Base-by-base conservation (phyloP, 2,797 vertebrate species). In the Cryptoblepharus egeriae region DNA sequence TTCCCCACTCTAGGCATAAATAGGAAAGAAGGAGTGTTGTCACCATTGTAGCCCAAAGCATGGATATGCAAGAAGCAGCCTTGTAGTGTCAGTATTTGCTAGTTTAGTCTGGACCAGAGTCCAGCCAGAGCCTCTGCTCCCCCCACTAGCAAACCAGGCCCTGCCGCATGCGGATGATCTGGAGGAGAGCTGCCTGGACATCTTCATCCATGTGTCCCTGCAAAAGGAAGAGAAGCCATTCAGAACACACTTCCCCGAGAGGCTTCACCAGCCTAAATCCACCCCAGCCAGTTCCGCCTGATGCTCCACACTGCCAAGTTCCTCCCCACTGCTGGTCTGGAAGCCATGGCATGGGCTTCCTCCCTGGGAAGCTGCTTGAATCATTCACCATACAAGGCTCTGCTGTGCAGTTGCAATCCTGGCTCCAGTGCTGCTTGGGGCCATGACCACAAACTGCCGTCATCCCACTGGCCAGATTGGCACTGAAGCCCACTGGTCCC, bases 161-260 rank as follows among this genome's bases (percentile, higher is more conserved):
- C 94, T 99, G 98, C 67, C 98, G 97, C 98, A 99, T 99, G 28
- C 97, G 96, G 92, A 99, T 98, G 94, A 99, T 99, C 95, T 99
- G 99, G 1, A 99, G 96, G 37, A 99, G 93, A 60, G 98, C 98
- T 1, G 98, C 98, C 91, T 99, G 99, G 55, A 99, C 98, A 1
- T 99, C 99, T 86, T 98, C 99, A 92, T 99, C 99, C 99, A 99
- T 99, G 96, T 99, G 99, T 20, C 99, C 99, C 98, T 99, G 77
- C 24, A 9, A 67, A 82, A 84, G 39, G 80, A 82, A 1, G 60
- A 42, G 24, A 58, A 65, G 69, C 28, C 5, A 60, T 80, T 81
- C 64, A 28, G 5, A 55, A 58, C 0, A 64, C 11, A 24, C 77
- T 1, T 8, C 10, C 12, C 11, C 55, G 10, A 22, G 55, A 22